Evolutionary conservation across 2,888 invertebrate species (phyloP).

Genomic region (Cryptophagus acutangulus): DNA sequence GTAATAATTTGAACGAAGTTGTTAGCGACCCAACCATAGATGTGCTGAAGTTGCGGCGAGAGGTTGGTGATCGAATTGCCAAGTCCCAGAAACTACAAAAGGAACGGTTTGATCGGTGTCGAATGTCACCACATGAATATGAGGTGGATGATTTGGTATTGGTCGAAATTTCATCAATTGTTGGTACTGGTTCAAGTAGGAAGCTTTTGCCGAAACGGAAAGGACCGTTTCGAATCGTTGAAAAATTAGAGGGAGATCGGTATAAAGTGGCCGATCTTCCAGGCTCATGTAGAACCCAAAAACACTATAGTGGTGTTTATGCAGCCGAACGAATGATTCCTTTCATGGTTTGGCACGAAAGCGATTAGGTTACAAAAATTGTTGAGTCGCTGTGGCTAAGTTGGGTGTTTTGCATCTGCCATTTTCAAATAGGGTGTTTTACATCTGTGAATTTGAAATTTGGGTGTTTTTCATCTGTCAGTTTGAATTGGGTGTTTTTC

Average conservation of each 20-base stretch:
- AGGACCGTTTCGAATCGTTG: neutral
- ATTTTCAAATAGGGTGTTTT: too few relatives aligned
- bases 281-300: neutral
- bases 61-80: neutral
- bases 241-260: neutral
- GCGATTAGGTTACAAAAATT: too few relatives aligned
- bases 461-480: too few relatives aligned
- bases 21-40: neutral
- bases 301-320: neutral
- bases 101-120: neutral
- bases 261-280: neutral
- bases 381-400: too few relatives aligned
- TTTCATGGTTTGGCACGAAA: too few relatives aligned
- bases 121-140: neutral
- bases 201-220: constrained; percentile 2
- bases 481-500: too few relatives aligned
- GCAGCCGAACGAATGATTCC: neutral
- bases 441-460: too few relatives aligned
- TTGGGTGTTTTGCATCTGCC: too few relatives aligned
- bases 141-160: constrained; percentile 1
- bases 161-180: neutral
- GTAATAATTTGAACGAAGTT: neutral
- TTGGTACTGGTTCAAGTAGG: neutral
- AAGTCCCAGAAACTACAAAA: neutral
- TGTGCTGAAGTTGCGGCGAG: neutral